Conservation (phyloP, 2,888 invertebrate species). For the Rhynchonema sp. region DNA sequence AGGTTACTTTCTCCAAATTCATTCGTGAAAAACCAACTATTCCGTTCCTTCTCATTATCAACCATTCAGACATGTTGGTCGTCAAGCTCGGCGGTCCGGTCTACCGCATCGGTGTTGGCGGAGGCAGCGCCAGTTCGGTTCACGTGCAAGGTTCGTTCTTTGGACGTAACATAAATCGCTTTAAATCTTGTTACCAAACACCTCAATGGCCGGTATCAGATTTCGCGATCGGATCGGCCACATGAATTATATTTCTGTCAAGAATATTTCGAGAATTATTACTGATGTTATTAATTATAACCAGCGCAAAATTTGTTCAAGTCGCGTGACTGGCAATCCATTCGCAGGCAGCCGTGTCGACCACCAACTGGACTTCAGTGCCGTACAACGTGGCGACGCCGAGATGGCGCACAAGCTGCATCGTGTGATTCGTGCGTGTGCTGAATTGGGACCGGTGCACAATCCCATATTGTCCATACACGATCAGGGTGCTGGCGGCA, state of each 20-base stretch:
- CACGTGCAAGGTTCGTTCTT: slow-evolving; percentile 33
- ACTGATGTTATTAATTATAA: too few relatives aligned
- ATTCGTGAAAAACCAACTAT: too few relatives aligned
- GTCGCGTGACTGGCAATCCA: too few relatives aligned
- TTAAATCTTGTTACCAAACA: too few relatives aligned
- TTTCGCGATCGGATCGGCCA: too few relatives aligned
- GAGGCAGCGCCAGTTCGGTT: slow-evolving; percentile 91
- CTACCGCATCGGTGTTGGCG: slow-evolving; percentile 91
- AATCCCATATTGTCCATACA: slow-evolving; percentile 90
- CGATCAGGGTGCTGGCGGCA: slow-evolving; percentile 96
- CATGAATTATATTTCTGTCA: too few relatives aligned
- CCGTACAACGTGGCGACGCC: slow-evolving; percentile 85
- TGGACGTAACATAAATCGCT: neutral
- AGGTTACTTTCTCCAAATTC: neutral
- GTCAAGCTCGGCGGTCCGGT: slow-evolving; percentile 92
- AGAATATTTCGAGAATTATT: too few relatives aligned
- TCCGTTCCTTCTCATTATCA: too few relatives aligned
- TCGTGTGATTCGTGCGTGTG: slow-evolving; percentile 70
- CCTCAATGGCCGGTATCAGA: too few relatives aligned
- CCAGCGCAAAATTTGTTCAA: too few relatives aligned
- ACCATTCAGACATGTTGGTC: slow-evolving; percentile 46
- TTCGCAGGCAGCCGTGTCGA: slow-evolving; percentile 46
- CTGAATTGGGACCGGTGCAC: slow-evolving; percentile 49
- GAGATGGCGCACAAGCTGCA: slow-evolving; percentile 98
- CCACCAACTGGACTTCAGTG: slow-evolving; percentile 74